Evolutionary conservation across 2,113 vertebrate genomes (phyloP).

Genomic region (Cochlearius cochlearius): DNA sequence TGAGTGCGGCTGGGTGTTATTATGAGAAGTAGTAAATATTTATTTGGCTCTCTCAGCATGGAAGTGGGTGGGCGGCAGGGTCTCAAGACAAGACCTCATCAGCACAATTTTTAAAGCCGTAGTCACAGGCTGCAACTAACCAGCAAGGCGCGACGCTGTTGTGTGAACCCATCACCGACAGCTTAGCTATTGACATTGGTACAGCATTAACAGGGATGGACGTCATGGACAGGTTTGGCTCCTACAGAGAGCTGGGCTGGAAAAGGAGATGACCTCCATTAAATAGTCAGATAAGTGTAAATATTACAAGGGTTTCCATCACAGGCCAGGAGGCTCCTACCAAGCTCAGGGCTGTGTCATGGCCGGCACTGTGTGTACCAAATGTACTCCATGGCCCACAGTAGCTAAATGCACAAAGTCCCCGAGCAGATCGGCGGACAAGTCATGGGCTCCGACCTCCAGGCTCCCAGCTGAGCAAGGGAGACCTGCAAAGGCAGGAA

Average conservation of each 20-base stretch:
- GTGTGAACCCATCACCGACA: not conserved
- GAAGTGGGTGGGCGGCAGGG: not conserved
- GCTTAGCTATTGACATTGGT: not conserved
- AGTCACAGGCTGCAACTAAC: not conserved
- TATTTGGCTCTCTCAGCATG: not conserved
- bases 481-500: not conserved
- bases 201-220: not conserved
- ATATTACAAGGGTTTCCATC: not conserved
- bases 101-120: not conserved
- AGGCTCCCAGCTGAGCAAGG: not conserved
- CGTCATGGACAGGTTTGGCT: not conserved
- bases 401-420: not conserved
- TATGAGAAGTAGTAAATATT: constrained; percentile 39
- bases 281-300: not conserved
- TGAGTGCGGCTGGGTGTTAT: not conserved
- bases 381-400: not conserved
- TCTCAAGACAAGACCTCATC: not conserved
- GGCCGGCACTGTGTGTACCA: not conserved
- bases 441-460: not conserved
- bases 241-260: not conserved
- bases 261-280: not conserved
- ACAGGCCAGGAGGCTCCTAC: not conserved
- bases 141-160: not conserved
- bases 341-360: not conserved
- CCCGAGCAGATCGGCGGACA: not conserved